Percentiles rank a stretch among this genome's conserved stretches.
These are phyloP conservation scores for Cyrtonyx montezumae DNA, from an alignment of 2,113 vertebrate species.

Conservation along the genomic window DNA sequence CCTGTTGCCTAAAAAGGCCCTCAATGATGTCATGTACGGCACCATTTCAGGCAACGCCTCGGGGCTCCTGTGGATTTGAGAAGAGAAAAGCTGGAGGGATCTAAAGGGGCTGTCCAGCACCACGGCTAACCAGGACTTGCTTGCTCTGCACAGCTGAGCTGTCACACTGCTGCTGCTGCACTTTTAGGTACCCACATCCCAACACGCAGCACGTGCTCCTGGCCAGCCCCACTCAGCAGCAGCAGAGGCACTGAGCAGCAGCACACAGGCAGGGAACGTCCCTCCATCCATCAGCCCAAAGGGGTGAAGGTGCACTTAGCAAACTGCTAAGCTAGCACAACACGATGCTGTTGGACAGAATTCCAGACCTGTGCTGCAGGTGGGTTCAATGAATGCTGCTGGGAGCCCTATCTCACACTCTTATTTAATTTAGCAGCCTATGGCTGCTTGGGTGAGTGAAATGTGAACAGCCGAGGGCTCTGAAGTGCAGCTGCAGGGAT, in stretches of 20 bases:
- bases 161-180: not conserved
- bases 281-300: not conserved
- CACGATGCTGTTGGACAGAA: not conserved
- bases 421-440: not conserved
- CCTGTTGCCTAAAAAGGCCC: slow-evolving; percentile 46
- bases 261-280: not conserved
- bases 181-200: not conserved
- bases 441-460: not conserved
- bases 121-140: not conserved
- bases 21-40: slow-evolving; percentile 19
- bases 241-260: not conserved
- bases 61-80: not conserved
- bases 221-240: too few species aligned
- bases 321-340: not conserved
- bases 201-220: not conserved
- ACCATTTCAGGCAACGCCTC: slow-evolving; percentile 14
- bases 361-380: too few species aligned
- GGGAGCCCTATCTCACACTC: not conserved
- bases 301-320: not conserved
- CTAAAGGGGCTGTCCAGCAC: not conserved
- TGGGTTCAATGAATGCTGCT: not conserved
- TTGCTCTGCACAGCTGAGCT: not conserved
- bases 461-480: not conserved
- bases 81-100: not conserved
- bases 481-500: not conserved